phyloP scores from a whole-genome alignment of 2,797 vertebrate genomes.

The Staurois parvus region DNA sequence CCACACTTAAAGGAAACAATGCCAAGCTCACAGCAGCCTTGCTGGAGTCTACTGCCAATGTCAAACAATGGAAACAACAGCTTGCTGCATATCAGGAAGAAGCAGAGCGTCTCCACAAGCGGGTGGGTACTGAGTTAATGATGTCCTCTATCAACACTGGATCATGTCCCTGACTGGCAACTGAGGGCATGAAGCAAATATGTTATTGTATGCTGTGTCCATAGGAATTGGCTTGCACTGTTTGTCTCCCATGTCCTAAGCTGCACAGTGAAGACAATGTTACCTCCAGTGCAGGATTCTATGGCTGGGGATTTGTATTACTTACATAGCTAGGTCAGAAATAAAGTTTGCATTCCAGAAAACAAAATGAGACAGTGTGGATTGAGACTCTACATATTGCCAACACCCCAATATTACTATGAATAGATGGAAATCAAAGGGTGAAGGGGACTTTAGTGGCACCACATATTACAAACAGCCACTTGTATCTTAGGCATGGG shows the following conservation, averaged over 20 bases:
- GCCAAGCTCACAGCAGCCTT: conserved; percentile 96
- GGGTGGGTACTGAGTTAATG: conserved; percentile 76
- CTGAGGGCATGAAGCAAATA: not conserved
- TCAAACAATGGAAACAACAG: conserved; percentile 99
- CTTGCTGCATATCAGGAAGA: conserved; percentile 97
- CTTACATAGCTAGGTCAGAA: not conserved
- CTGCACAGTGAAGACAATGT: not conserved
- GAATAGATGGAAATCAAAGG: too few relatives aligned
- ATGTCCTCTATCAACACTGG: conserved; percentile 25
- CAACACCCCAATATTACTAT: too few relatives aligned
- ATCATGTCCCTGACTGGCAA: not conserved
- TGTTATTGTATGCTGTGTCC: not conserved
- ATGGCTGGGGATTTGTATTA: not conserved
- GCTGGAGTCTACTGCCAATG: conserved; percentile 97
- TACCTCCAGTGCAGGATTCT: not conserved
- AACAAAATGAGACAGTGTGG: too few relatives aligned
- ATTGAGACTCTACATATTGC: too few relatives aligned
- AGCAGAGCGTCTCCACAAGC: conserved; percentile 96
- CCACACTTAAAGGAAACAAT: conserved; percentile 96
- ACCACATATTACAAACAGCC: too few relatives aligned
- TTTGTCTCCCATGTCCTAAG: not conserved
- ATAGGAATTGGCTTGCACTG: not conserved
- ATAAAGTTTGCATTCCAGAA: not conserved
- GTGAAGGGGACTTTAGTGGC: too few relatives aligned
- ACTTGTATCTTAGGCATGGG: too few relatives aligned